phyloP scores from a whole-genome alignment of 1,140 invertebrate species.

The Catajapyx aquilonaris region DNA sequence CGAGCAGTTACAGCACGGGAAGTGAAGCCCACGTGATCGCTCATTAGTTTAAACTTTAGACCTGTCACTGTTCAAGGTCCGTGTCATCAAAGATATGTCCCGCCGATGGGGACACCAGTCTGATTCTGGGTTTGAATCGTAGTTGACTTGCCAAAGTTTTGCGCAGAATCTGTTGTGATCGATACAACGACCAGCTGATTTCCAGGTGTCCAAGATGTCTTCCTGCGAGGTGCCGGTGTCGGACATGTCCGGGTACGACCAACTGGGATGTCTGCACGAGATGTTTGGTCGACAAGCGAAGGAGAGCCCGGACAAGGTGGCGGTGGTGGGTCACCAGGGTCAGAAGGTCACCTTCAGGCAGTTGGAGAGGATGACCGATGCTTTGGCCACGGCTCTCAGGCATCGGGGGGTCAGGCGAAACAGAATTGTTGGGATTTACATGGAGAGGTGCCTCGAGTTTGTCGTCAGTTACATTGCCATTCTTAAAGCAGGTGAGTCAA shows the following conservation, averaged over 20 bases:
- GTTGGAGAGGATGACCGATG: conserved; percentile 12
- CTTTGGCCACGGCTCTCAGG: conserved; percentile 9
- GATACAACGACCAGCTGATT: no score
- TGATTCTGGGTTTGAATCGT: no score
- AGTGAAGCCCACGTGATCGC: no score
- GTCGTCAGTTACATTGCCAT: conserved; percentile 25
- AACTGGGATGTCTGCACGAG: conserved; percentile 13
- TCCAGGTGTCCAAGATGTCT: no score
- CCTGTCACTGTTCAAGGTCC: no score
- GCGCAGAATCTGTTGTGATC: no score
- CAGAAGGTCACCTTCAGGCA: conserved; percentile 10
- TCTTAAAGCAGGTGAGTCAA: conserved; percentile 21
- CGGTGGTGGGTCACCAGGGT: conserved; percentile 10
- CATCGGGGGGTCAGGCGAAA: conserved; percentile 10
- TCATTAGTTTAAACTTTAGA: no score
- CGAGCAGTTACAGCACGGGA: no score
- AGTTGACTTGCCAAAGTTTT: no score
- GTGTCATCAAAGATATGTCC: no score
- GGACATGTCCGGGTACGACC: conserved; percentile 12
- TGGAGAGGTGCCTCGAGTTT: conserved; percentile 22
- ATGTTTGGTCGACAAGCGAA: conserved; percentile 12
- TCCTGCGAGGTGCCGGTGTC: no score
- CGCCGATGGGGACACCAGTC: no score
- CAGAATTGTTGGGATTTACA: conserved; percentile 20
- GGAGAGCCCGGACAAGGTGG: conserved; percentile 10